These are phyloP conservation scores for Merluccius polli DNA, from an alignment of 2,797 vertebrate genomes.

Conservation along the genomic window DNA sequence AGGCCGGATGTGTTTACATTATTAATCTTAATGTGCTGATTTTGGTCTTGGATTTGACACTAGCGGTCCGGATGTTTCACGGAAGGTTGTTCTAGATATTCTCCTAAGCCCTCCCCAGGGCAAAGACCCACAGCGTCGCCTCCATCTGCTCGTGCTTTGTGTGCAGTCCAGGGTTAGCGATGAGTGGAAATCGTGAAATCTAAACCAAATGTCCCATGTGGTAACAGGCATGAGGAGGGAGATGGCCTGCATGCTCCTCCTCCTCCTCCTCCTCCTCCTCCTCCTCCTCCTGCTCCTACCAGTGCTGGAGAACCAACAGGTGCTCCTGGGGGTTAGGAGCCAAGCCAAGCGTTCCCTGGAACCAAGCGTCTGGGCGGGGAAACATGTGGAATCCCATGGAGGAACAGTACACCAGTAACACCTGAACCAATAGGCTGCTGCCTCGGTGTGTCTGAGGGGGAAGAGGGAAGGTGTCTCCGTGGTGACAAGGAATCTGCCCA, in stretches of 20 bases:
- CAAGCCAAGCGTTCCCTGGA: slow-evolving; percentile 49
- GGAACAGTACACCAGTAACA: slow-evolving; percentile 41
- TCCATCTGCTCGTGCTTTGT: slow-evolving; percentile 70
- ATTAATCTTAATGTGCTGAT: slow-evolving; percentile 38
- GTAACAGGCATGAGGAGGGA: slow-evolving; percentile 42
- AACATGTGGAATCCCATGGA: slow-evolving; percentile 50
- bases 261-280: background rate
- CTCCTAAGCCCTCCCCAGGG: slow-evolving; percentile 33
- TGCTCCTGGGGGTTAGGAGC: slow-evolving; percentile 53
- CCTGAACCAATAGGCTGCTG: slow-evolving; percentile 32
- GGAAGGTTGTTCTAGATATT: slow-evolving; percentile 44
- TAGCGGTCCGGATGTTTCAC: slow-evolving; percentile 29
- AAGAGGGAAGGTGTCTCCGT: slow-evolving; percentile 8
- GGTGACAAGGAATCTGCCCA: slow-evolving; percentile 8
- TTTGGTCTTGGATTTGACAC: slow-evolving; percentile 32
- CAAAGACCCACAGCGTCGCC: slow-evolving; percentile 48
- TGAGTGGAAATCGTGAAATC: slow-evolving; percentile 74
- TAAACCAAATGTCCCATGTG: slow-evolving; percentile 75
- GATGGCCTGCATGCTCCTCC: slow-evolving; percentile 42
- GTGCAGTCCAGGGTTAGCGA: slow-evolving; percentile 63
- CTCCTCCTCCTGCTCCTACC: slow-evolving; percentile 26
- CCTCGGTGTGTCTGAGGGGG: background rate
- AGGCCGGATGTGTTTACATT: slow-evolving; percentile 43
- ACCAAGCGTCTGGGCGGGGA: slow-evolving; percentile 24
- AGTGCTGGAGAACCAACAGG: slow-evolving; percentile 62